These are phyloP conservation scores for Drepana falcataria DNA, from an alignment of 2,888 invertebrate species.

Conservation along the genomic window DNA sequence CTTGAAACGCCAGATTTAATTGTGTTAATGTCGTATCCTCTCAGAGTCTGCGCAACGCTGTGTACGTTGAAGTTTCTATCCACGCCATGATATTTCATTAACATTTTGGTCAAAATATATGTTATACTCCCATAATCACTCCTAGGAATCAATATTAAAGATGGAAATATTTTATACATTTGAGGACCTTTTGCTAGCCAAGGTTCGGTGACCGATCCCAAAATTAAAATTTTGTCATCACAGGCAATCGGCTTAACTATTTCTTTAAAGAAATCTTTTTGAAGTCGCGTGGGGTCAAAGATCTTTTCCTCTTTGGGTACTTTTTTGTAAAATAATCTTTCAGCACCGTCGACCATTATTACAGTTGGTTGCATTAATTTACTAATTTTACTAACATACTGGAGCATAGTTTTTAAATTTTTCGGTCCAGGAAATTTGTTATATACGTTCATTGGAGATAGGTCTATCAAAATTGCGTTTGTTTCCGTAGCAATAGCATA, in stretches of 20 bases:
- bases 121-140: conserved; percentile 81
- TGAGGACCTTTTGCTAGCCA: conserved; percentile 74
- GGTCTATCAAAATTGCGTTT: conserved; percentile 86
- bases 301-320: conserved; percentile 81
- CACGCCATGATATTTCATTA: conserved; percentile 80
- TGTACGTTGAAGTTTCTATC: conserved; percentile 79
- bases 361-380: conserved; percentile 85
- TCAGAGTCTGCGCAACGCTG: conserved; percentile 71
- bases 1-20: conserved; percentile 61
- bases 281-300: conserved; percentile 83
- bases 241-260: conserved; percentile 82
- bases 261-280: conserved; percentile 82
- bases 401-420: conserved; percentile 82
- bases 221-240: conserved; percentile 82
- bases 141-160: conserved; percentile 72
- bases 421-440: conserved; percentile 84
- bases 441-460: conserved; percentile 83
- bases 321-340: conserved; percentile 83
- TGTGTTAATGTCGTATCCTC: conserved; percentile 73
- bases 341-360: conserved; percentile 83
- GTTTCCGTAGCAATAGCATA: conserved; percentile 87
- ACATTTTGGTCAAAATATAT: conserved; percentile 68
- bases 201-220: conserved; percentile 84
- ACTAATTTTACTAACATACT: conserved; percentile 82
- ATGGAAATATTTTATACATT: conserved; percentile 79